A percentile compares a stretch with the other conserved stretches of the same genome.
These are phyloP conservation scores for Ormyrus nitidulus DNA, from an alignment of 2,888 invertebrate genomes.

Conservation along the genomic window DNA sequence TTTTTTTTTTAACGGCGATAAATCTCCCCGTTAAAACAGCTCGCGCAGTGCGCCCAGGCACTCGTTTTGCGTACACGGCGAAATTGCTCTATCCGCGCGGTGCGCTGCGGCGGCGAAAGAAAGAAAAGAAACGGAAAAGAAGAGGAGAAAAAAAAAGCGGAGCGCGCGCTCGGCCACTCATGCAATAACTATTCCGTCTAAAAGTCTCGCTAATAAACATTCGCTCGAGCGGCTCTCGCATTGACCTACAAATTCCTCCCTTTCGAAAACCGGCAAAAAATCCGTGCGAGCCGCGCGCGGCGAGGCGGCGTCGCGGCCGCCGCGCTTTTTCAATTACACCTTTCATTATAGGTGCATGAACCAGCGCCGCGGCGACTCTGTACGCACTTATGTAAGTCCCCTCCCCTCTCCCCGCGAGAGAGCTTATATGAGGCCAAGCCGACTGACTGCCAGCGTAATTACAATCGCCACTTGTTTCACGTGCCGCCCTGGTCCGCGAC, in stretches of 20 bases:
- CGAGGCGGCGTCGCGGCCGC: background rate
- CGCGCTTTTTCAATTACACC: conserved; percentile 51
- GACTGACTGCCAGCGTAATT: conserved; percentile 14
- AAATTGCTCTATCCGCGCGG: conserved; percentile 15
- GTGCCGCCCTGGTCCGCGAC: background rate
- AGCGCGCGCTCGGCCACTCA: background rate
- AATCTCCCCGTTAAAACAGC: conserved; percentile 1
- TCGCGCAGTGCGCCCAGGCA: background rate
- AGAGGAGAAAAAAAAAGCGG: conserved; percentile 16
- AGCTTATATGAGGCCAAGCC: background rate
- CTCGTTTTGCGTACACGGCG: conserved; percentile 7
- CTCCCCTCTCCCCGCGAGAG: background rate
- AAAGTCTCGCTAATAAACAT: conserved; percentile 48
- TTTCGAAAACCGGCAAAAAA: conserved; percentile 48
- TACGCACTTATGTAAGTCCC: conserved; percentile 35
- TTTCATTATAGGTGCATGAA: conserved; percentile 54
- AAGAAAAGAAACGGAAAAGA: conserved; percentile 6
- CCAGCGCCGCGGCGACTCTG: conserved; percentile 3
- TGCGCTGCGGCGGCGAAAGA: background rate
- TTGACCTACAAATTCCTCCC: conserved; percentile 57
- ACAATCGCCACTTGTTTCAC: conserved; percentile 49
- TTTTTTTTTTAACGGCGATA: conserved; percentile 16
- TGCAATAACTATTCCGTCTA: conserved; percentile 42
- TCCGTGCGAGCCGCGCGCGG: background rate
- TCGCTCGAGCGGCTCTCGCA: conserved; percentile 38